Conservation (phyloP, 2,113 vertebrate species). For the Aegithalos caudatus region DNA sequence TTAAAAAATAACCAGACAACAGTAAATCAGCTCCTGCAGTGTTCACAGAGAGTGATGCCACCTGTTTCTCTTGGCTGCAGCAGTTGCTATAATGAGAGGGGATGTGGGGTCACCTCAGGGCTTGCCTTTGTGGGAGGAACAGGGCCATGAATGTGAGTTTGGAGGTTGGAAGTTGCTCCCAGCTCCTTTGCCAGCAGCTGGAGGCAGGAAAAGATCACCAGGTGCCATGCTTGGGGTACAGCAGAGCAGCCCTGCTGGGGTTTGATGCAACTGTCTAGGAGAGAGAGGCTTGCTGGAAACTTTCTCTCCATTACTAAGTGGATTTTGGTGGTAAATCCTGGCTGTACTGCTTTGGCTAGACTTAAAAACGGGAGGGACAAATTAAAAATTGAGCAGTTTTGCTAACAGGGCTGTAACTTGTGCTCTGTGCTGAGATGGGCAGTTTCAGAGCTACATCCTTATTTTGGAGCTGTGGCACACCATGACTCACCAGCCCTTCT, state of each 20-base stretch:
- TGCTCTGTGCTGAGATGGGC: conserved; percentile 5
- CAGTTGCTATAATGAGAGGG: background rate
- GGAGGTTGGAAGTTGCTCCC: conserved; percentile 1
- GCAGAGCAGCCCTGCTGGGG: background rate
- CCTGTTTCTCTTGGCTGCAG: conserved; percentile 5
- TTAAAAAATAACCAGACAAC: conserved; percentile 50
- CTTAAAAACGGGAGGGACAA: background rate
- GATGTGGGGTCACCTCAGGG: background rate
- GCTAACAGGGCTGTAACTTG: background rate
- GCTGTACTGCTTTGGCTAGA: background rate
- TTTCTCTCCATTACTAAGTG: background rate
- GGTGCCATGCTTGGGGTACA: background rate
- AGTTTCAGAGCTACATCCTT: conserved; percentile 19
- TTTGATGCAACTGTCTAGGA: background rate
- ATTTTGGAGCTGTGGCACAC: background rate
- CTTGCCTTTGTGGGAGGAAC: background rate
- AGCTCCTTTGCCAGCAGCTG: background rate
- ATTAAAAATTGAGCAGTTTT: background rate
- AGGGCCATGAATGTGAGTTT: background rate
- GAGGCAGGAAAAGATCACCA: background rate
- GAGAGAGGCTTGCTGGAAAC: background rate
- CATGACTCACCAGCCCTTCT: conserved; percentile 31
- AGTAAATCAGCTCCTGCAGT: conserved; percentile 24
- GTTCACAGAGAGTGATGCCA: background rate
- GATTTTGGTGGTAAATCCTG: background rate